Conservation (phyloP, 2,888 invertebrate genomes). For the Phania funesta region DNA sequence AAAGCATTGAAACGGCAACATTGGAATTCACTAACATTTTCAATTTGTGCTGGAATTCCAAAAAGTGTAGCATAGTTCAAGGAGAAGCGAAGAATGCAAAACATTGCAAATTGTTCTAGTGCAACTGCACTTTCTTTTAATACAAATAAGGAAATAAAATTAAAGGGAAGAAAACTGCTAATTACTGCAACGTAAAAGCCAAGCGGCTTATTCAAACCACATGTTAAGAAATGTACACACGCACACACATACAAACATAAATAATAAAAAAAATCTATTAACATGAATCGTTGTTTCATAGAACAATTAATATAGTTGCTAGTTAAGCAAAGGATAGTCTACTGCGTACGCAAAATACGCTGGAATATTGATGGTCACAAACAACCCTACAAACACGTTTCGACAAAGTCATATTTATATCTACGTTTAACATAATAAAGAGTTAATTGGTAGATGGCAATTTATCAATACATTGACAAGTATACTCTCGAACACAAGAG, state of each 20-base stretch:
- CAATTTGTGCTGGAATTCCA: neutral
- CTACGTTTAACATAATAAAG: no score
- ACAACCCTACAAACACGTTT: no score
- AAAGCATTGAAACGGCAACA: no score
- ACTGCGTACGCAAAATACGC: no score
- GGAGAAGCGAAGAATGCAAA: neutral
- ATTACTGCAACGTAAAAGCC: slow-evolving; percentile 28
- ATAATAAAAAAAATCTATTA: no score
- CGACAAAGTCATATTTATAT: no score
- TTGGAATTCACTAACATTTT: neutral
- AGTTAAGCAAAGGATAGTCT: no score
- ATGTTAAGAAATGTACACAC: neutral
- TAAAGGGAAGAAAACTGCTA: slow-evolving; percentile 21
- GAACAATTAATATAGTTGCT: no score
- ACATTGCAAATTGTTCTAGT: neutral
- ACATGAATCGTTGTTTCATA: no score
- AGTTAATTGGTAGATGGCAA: no score
- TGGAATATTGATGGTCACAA: no score
- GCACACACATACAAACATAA: neutral
- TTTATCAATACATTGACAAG: no score
- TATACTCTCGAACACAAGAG: neutral
- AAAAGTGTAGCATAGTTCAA: neutral
- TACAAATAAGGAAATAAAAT: neutral
- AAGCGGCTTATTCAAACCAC: slow-evolving; percentile 30
- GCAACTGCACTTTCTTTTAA: neutral